Conservation (phyloP, 2,797 vertebrate species). For the Orientallactaga sibirica region DNA sequence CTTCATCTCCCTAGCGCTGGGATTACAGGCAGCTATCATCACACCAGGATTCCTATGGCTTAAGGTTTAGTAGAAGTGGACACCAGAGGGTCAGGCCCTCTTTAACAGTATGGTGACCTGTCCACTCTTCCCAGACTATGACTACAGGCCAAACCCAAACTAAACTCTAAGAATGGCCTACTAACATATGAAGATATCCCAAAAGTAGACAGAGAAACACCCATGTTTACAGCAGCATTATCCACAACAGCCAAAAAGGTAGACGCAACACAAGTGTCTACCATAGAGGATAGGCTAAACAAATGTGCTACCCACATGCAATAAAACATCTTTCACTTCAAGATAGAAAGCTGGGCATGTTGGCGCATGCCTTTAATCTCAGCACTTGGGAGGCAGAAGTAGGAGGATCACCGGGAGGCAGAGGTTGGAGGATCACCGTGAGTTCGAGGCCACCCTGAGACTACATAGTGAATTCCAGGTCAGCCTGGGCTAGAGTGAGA, state of each 20-base stretch:
- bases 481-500: too few relatives aligned
- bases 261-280: not conserved
- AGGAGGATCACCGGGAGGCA: too few relatives aligned
- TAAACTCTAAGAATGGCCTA: not conserved
- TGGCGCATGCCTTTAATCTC: too few relatives aligned
- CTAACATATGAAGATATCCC: not conserved
- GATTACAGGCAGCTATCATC: not conserved
- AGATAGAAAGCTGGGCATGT: not conserved
- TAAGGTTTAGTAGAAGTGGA: not conserved
- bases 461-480: too few relatives aligned
- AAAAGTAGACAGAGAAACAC: not conserved
- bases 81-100: not conserved
- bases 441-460: too few relatives aligned
- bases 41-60: not conserved
- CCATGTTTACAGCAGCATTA: not conserved
- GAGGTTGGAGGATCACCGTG: too few relatives aligned
- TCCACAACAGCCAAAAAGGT: not conserved
- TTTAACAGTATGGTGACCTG: not conserved
- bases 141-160: not conserved
- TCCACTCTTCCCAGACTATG: not conserved
- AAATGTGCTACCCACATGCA: not conserved
- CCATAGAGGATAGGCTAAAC: not conserved
- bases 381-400: too few relatives aligned
- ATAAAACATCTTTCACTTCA: not conserved
- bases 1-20: not conserved